Evolutionary conservation across 2,113 vertebrate genomes (phyloP), one percentile per base, ranked within the genome.

Genomic region (Heloderma charlesbogerti): DNA sequence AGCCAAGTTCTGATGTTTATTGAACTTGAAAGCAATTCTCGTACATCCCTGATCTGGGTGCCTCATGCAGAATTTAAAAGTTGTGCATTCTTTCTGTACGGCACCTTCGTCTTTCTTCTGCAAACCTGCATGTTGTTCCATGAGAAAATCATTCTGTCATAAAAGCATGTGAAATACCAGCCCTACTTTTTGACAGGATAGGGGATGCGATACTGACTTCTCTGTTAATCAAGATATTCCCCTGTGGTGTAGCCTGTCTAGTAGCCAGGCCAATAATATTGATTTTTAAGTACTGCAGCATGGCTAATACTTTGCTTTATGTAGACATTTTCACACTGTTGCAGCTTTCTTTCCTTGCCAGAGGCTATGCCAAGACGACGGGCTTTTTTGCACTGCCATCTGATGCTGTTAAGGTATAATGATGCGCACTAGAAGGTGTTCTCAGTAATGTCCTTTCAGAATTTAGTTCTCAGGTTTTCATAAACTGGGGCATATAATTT

Each of bases 321-420:
- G 93, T 93, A 82, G 71, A 92, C 86, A 93, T 96, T 94, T 94
- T 96, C 95, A 91, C 93, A 92, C 93, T 83, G 92, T 91, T 93
- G 93, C 86, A 91, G 86, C 94, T 95, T 96, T 95, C 94, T 95
- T 96, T 96, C 92, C 92, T 93, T 95, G 94, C 93, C 40, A 93
- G 94, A 91, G 93, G 85, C 79, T 1, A 2, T 43, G 81, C 88
- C 81, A 95, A 86, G 79, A 84, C 91, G 92, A 91, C 0, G 0
- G 89, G 48, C 40, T 88, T 1, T 82, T 92, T 87, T 85, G 89
- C 92, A 80, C 92, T 90, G 89, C 88, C 93, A 92, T 95, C 91
- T 84, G 86, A 86, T 86, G 84, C 83, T 15, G 83, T 90, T 92
- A 93, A 95, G 94, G 90, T 80, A 89, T 31, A 77, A 2, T 2